Conservation (phyloP, 2,113 vertebrate species). For the Pogona vitticeps region DNA sequence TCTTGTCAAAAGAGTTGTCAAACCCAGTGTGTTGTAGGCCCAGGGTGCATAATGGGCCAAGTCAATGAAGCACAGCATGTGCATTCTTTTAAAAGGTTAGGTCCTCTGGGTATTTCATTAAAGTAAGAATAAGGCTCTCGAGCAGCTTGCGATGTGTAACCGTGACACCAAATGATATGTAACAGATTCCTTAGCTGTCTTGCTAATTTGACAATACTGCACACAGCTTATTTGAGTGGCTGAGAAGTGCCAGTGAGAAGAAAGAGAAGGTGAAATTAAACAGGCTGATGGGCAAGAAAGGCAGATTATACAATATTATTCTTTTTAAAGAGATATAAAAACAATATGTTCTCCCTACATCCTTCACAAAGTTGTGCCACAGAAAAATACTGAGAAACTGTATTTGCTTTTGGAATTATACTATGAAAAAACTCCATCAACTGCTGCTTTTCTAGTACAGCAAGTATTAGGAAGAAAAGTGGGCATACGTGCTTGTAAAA, state of each 20-base stretch:
- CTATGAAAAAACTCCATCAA: not conserved
- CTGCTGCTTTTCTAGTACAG: not conserved
- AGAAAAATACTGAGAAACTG: not conserved
- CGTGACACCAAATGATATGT: not conserved
- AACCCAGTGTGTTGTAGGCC: not conserved
- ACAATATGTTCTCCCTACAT: not conserved
- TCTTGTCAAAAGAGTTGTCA: not conserved
- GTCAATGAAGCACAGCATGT: fast-evolving
- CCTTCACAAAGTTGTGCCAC: not conserved
- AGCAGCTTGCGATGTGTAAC: not conserved
- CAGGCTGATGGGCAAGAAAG: not conserved
- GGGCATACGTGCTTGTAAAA: not conserved
- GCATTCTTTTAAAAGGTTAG: not conserved
- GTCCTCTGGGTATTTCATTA: not conserved
- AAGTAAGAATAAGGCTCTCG: not conserved
- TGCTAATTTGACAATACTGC: constrained; percentile 17
- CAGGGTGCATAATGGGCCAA: not conserved
- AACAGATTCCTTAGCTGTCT: not conserved
- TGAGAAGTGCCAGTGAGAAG: not conserved
- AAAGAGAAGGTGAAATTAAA: not conserved
- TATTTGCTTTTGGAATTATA: not conserved
- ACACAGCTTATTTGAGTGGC: not conserved
- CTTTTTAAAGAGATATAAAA: not conserved
- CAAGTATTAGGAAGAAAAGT: not conserved
- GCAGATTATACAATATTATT: too few relatives aligned